Percentiles rank a stretch among this genome's conserved stretches.
Conservation (phyloP, 1,140 invertebrate species). For the Neodiprion lecontei region DNA sequence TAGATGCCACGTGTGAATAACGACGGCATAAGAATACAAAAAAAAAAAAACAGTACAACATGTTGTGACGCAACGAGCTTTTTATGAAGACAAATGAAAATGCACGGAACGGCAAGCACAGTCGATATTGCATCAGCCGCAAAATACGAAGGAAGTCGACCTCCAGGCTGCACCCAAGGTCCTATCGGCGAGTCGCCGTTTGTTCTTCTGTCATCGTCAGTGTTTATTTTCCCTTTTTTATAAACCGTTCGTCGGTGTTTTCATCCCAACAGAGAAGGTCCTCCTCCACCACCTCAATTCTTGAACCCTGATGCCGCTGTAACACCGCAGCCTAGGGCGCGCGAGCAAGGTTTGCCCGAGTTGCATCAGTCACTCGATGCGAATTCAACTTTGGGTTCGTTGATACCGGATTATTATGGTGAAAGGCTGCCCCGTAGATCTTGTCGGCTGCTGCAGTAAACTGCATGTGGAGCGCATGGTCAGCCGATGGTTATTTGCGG, state of each 20-base stretch:
- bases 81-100: not conserved
- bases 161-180: no score
- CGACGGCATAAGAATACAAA: no score
- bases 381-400: constrained; percentile 17
- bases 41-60: no score
- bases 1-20: no score
- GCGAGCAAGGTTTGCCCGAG: constrained; percentile 35
- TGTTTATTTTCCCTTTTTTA: no score
- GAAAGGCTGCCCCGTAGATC: constrained; percentile 41
- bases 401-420: constrained; percentile 49
- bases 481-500: not conserved
- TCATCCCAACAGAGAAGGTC: not conserved
- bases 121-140: not conserved
- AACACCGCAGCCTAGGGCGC: constrained; percentile 9
- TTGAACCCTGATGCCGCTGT: constrained; percentile 22
- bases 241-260: not conserved
- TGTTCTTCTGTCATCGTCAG: no score
- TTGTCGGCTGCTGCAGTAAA: constrained; percentile 16
- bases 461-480: constrained; percentile 4
- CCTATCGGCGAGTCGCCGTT: no score
- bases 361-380: constrained; percentile 42
- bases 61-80: no score
- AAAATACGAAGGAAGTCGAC: not conserved
- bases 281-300: constrained; percentile 2
- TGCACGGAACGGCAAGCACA: not conserved